These are phyloP conservation scores for Macrosteles quadrilineatus DNA, from an alignment of 1,140 invertebrate species.

Conservation along the genomic window DNA sequence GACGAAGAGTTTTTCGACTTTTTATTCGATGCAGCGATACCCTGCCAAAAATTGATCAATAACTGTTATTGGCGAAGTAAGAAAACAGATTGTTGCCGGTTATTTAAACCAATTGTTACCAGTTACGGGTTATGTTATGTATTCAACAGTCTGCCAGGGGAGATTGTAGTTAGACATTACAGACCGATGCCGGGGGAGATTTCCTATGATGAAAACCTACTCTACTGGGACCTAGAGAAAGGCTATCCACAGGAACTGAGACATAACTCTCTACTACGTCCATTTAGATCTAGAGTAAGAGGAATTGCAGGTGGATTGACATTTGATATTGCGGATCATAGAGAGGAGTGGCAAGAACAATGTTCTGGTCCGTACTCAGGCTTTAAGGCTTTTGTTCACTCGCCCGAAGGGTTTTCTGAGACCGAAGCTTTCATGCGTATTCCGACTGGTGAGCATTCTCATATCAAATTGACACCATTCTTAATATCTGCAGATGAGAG, in stretches of 20 bases:
- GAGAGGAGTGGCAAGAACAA: not conserved
- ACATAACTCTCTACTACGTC: not conserved
- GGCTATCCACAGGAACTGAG: not conserved
- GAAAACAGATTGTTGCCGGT: not conserved
- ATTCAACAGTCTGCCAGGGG: not conserved
- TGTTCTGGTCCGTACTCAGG: not conserved
- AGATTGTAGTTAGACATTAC: not conserved
- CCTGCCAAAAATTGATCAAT: not conserved
- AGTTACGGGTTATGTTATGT: not conserved
- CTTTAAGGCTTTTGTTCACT: not conserved
- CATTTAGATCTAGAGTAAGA: not conserved
- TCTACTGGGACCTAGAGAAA: not conserved
- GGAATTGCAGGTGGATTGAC: not conserved
- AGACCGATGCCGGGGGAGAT: not conserved
- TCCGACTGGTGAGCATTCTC: not conserved
- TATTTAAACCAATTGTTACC: not conserved
- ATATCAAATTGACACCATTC: not conserved
- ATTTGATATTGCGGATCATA: not conserved
- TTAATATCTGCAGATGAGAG: not conserved
- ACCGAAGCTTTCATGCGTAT: not conserved
- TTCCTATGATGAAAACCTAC: not conserved
- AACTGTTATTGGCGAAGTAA: not conserved
- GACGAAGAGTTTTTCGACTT: not conserved
- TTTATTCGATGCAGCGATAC: not conserved
- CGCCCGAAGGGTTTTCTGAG: not conserved